Conservation (phyloP, 2,113 vertebrate species). For the Helogale parvula region DNA sequence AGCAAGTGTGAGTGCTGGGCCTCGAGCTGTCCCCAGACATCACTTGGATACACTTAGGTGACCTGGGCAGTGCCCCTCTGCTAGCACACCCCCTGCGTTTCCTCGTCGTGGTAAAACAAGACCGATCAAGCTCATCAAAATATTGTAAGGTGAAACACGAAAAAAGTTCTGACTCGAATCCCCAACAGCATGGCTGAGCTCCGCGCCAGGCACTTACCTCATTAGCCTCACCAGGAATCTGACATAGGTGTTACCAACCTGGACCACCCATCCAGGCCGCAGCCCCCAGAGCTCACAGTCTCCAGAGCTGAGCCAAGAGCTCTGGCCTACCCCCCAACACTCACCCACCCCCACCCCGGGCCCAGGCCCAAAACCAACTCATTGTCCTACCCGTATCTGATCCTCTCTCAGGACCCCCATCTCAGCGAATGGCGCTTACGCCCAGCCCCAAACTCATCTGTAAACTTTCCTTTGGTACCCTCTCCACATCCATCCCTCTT, state of each 20-base stretch:
- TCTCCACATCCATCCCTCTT: not conserved
- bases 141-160: not conserved
- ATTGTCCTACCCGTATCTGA: not conserved
- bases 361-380: not conserved
- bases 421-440: not conserved
- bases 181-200: not conserved
- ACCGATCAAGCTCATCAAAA: not conserved
- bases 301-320: not conserved
- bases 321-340: not conserved
- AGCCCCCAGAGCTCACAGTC: not conserved
- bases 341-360: not conserved
- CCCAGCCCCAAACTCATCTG: too few species aligned
- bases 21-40: not conserved
- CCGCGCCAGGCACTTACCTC: not conserved
- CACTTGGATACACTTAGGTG: not conserved
- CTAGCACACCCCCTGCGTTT: not conserved
- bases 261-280: not conserved
- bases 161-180: not conserved
- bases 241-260: not conserved
- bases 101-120: not conserved
- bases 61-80: not conserved
- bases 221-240: not conserved
- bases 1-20: not conserved
- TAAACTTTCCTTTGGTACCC: not conserved
- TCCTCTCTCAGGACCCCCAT: not conserved